phyloP scores from a whole-genome alignment of 2,113 vertebrate species.

The Malaclemys terrapin region DNA sequence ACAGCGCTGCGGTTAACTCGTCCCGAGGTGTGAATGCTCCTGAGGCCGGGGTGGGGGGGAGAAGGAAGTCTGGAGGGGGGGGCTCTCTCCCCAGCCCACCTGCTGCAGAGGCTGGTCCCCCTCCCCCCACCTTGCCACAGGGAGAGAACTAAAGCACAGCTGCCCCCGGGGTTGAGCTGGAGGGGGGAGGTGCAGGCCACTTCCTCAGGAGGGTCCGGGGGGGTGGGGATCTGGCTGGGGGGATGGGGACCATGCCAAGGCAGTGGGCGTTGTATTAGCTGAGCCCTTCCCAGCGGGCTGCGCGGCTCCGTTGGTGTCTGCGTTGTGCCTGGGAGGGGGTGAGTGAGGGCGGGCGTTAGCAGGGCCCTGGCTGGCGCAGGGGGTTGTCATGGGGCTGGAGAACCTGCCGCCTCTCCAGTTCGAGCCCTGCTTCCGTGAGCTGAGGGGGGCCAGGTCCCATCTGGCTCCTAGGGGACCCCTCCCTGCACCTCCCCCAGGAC shows the following conservation, averaged over 20 bases:
- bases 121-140: background rate
- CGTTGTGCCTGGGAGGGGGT: background rate
- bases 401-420: background rate
- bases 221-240: background rate
- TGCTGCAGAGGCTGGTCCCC: background rate
- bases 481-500: background rate
- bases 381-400: background rate
- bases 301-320: background rate
- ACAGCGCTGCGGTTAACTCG: background rate
- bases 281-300: background rate
- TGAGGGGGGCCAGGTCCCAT: background rate
- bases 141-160: background rate
- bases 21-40: background rate
- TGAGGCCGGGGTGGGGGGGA: too few species aligned
- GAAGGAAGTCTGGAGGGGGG: background rate
- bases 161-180: background rate
- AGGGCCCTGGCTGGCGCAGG: background rate
- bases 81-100: background rate
- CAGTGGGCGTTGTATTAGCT: background rate
- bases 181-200: too few species aligned
- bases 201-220: background rate
- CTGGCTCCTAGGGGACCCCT: background rate
- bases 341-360: background rate
- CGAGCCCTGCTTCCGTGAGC: background rate
- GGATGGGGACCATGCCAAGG: background rate